phyloP scores from a whole-genome alignment of 2,888 invertebrate species.

The Teleiodes luculella region DNA sequence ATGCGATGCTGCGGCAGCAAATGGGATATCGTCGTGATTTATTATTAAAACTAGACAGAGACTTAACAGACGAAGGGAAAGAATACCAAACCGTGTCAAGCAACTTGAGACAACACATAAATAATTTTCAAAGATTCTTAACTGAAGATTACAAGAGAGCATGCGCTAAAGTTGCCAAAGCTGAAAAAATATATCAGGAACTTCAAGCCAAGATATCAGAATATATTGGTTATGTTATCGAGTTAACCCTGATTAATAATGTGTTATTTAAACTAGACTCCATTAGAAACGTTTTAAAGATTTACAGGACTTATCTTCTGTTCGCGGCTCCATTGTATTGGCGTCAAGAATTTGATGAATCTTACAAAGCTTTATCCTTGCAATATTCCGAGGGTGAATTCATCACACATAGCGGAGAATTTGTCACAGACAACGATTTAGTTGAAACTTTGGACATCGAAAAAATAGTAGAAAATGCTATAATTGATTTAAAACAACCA shows the following conservation, averaged over 20 bases:
- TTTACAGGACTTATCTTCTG: constrained; percentile 60
- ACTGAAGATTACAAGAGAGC: constrained; percentile 71
- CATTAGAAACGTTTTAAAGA: constrained; percentile 58
- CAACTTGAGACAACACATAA: constrained; percentile 59
- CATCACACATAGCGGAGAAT: constrained; percentile 37
- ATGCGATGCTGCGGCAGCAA: constrained; percentile 71
- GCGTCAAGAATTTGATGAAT: constrained; percentile 63
- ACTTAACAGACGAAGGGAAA: constrained; percentile 49
- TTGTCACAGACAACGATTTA: constrained; percentile 60
- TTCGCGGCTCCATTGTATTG: constrained; percentile 66
- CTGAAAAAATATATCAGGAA: constrained; percentile 55
- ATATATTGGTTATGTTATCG: constrained; percentile 54
- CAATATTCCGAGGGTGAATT: neutral
- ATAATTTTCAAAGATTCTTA: constrained; percentile 65
- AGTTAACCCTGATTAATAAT: constrained; percentile 58
- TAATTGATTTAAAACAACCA: constrained; percentile 53
- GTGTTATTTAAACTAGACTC: constrained; percentile 66
- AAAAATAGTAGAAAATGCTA: constrained; percentile 59
- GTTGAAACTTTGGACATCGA: constrained; percentile 64
- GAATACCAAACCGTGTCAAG: constrained; percentile 47
- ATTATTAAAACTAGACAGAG: constrained; percentile 58
- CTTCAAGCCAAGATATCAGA: constrained; percentile 55
- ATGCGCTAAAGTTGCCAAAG: constrained; percentile 49
- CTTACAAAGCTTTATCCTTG: constrained; percentile 56
- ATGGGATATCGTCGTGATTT: constrained; percentile 67